Evolutionary conservation across 2,113 vertebrate species (phyloP), one percentile per base, ranked within the genome.

Genomic region (Aegithalos caudatus): DNA sequence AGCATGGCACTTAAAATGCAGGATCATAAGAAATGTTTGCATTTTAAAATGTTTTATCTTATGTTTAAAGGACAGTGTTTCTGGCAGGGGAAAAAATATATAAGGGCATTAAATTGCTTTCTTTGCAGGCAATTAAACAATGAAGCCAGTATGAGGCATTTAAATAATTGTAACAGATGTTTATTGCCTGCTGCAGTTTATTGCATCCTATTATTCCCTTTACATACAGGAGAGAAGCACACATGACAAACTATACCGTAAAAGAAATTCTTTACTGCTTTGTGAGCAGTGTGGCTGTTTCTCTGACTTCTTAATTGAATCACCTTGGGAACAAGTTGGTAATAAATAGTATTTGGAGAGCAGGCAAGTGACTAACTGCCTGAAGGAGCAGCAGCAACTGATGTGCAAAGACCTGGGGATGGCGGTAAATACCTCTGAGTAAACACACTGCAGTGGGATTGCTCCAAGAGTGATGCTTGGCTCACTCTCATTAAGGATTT

Each of bases 121-220:
- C 77, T 95, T 94, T 94, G 81, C 89, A 95, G 81, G 78, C 93
- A 95, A 91, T 97, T 97, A 95, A 96, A 95, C 83, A 94, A 91
- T 76, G 89, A 91, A 96, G 27, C 45, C 45, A 79, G 70, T 91
- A 60, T 61, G 76, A 96, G 81, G 51, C 54, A 91, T 97, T 91
- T 96, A 95, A 96, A 95, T 95, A 97, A 95, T 87, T 90, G 74
- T 95, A 95, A 92, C 86, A 97, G 95, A 95, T 96, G 86, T 96
- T 97, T 96, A 95, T 95, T 95, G 74, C 93, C 29, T 92, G 53
- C 70, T 66, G 78, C 70, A 50, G 73, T 91, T 97, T 97, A 91
- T 57, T 94, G 84, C 70, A 82, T 91, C 61, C 44, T 92, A 70
- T 94, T 95, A 90, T 92, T 95, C 54, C 84, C 71, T 84, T 90